Percentiles rank a stretch among this genome's conserved stretches.
Evolutionary conservation across 2,113 vertebrate genomes (phyloP).

Genomic region (Dasypus novemcinctus): DNA sequence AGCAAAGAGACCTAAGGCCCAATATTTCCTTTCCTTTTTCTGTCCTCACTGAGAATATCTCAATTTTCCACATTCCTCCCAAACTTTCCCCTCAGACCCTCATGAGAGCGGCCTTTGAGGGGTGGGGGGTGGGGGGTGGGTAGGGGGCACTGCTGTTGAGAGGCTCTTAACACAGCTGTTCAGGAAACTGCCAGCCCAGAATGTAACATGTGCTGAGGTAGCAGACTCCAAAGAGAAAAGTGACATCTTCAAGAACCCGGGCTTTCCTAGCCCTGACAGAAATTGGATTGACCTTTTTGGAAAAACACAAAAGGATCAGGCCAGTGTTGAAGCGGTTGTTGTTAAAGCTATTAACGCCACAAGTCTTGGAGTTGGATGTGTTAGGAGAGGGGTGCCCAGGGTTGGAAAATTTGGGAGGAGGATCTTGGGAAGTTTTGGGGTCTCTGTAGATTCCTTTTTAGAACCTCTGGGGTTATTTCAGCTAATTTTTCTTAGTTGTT

Average conservation of each 20-base stretch:
- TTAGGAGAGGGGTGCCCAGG: background rate
- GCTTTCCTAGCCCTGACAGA: background rate
- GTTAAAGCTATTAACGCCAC: background rate
- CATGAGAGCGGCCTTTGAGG: background rate
- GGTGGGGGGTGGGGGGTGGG: background rate
- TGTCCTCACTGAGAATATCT: background rate
- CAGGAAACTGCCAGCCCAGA: background rate
- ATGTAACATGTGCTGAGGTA: background rate
- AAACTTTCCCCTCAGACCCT: rapidly evolving
- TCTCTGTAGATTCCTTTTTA: background rate
- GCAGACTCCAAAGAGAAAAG: background rate
- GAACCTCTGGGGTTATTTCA: background rate
- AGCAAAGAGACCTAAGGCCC: background rate
- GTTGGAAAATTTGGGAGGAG: background rate
- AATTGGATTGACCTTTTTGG: background rate
- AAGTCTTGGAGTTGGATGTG: background rate
- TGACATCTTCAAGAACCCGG: background rate
- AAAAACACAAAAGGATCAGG: background rate
- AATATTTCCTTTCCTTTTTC: background rate
- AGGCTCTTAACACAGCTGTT: background rate
- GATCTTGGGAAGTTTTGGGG: background rate
- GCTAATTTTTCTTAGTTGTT: background rate
- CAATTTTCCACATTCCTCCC: background rate
- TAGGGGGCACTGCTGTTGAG: background rate
- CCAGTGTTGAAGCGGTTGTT: background rate